Conservation (phyloP, 2,113 vertebrate species). For the Charadrius vociferus region DNA sequence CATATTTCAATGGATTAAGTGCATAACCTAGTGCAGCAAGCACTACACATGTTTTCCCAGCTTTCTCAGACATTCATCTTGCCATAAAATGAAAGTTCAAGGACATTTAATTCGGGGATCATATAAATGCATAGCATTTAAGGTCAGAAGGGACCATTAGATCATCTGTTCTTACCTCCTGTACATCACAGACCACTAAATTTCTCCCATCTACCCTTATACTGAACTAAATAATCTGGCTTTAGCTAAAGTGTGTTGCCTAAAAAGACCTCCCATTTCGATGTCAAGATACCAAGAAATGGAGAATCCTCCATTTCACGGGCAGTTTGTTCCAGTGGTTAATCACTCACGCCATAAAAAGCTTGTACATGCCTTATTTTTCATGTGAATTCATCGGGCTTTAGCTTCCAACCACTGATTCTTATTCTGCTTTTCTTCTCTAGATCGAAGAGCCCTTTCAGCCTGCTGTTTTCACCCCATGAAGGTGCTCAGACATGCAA, state of each 20-base stretch:
- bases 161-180: background rate
- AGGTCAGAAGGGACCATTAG: background rate
- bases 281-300: background rate
- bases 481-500: background rate
- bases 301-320: background rate
- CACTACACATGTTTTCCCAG: background rate
- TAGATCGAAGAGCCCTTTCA: background rate
- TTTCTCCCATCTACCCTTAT: background rate
- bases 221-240: background rate
- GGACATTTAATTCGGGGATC: background rate
- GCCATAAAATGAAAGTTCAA: slow-evolving; percentile 3
- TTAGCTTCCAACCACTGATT: background rate
- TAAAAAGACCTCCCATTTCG: background rate
- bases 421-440: background rate
- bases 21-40: background rate
- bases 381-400: background rate
- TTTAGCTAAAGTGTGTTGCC: background rate
- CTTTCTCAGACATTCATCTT: background rate
- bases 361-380: background rate
- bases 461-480: fast-evolving
- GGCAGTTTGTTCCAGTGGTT: background rate
- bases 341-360: background rate
- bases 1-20: background rate
- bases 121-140: background rate
- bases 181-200: background rate